Base-by-base conservation (phyloP, 2,888 invertebrate species). In the Mythimna ferrago region DNA sequence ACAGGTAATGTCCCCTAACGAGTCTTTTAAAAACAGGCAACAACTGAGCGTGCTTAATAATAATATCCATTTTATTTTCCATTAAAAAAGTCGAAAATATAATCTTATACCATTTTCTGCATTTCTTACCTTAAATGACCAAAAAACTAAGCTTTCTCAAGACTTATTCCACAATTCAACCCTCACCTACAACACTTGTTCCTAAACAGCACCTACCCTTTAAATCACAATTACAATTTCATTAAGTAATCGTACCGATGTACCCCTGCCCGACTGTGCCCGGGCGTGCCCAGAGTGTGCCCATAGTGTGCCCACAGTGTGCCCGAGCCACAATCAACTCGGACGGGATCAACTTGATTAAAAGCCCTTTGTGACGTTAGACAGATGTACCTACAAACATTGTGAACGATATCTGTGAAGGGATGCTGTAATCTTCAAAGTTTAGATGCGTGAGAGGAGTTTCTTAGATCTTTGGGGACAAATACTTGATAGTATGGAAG, bases 281-380 rank as follows among this genome's bases (percentile, higher is more conserved):
- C 79, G 38, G 48, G 32, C 70, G 71, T 65, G 58, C 38, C 58
- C 64, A 53, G 51, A 53, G 51, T 21, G 56, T 21, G 57, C 64
- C 32, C 68, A 32, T n/a, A 61, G 38, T 71, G 57, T 71, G 76
- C 75, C 78, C 64, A 62, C 61, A 71, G 32, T 58, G 76, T 64
- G 78, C 67, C 74, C 66, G 70, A 54, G 65, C 56, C 57, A 75
- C 82, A 76, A 78, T 84, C 84, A 72, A 73, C 79, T 71, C 64
- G 71, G 76, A 64, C 74, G 78, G 87, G 85, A 87, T 86, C 87
- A 80, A 86, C 77, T 87, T 86, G 88, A 87, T 87, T 87, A 87
- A 87, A 86, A 78, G 80, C 75, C 78, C 74, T 79, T 78, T 75
- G 84, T 82, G 69, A 73, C 72, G 78, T 81, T 77, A 66, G 67